These are phyloP conservation scores for Seladonia tumulorum DNA, from an alignment of 2,888 invertebrate species.

Conservation along the genomic window DNA sequence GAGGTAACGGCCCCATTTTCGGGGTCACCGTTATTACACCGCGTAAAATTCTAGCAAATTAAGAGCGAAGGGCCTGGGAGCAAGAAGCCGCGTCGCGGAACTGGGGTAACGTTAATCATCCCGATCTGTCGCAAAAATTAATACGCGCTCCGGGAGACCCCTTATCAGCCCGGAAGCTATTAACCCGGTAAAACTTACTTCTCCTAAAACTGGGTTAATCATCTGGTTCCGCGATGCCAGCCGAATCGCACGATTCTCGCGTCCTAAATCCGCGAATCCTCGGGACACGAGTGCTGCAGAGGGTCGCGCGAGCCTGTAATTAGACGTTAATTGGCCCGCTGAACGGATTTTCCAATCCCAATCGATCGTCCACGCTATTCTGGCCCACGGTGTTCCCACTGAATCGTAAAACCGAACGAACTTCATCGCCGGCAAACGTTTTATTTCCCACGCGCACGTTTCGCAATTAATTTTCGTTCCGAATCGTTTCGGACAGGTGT, in stretches of 20 bases:
- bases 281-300: not conserved
- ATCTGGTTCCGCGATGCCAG: conserved; percentile 42
- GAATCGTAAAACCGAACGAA: not conserved
- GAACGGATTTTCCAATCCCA: conserved; percentile 54
- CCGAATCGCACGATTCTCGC: conserved; percentile 41
- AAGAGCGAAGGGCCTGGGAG: conserved; percentile 6
- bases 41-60: conserved; percentile 9
- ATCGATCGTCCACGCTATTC: conserved; percentile 30
- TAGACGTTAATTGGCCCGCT: conserved; percentile 50
- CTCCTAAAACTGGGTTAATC: conserved; percentile 62
- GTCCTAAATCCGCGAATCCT: conserved; percentile 49
- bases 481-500: not conserved
- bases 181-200: conserved; percentile 61
- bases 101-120: conserved; percentile 12
- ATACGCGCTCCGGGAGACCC: conserved; percentile 14
- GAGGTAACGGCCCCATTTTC: not conserved
- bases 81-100: conserved; percentile 13
- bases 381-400: not conserved
- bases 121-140: conserved; percentile 33
- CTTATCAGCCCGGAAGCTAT: conserved; percentile 62
- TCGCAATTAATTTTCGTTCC: conserved; percentile 4
- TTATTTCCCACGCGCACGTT: conserved; percentile 11
- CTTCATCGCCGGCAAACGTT: not conserved
- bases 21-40: not conserved
- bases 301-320: conserved; percentile 31